Conservation (phyloP, 2,888 invertebrate genomes). For the Limenitis arthemis region DNA sequence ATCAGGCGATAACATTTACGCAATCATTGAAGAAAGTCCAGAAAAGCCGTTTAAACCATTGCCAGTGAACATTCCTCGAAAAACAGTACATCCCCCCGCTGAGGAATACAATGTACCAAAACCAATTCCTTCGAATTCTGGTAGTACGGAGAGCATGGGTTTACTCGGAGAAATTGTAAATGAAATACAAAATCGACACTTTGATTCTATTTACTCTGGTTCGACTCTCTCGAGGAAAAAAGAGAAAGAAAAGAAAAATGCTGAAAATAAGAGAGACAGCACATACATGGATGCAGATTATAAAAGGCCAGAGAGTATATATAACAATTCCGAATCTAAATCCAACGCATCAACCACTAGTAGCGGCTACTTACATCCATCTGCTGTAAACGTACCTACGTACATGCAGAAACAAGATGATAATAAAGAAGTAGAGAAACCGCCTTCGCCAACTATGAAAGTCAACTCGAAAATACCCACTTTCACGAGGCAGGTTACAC, state of each 20-base stretch:
- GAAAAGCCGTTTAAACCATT: conserved; percentile 56
- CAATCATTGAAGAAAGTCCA: conserved; percentile 87
- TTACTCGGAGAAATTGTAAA: conserved; percentile 88
- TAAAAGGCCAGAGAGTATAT: conserved; percentile 74
- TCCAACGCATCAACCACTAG: conserved; percentile 75
- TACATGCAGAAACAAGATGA: conserved; percentile 39
- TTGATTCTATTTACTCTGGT: conserved; percentile 89
- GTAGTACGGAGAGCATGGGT: conserved; percentile 80
- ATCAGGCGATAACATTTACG: conserved; percentile 85
- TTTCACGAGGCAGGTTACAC: conserved; percentile 60
- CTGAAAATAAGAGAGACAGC: conserved; percentile 52
- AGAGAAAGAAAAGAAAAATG: conserved; percentile 49
- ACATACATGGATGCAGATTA: conserved; percentile 76
- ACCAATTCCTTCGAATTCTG: conserved; percentile 55
- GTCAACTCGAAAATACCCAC: conserved; percentile 63
- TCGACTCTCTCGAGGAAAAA: conserved; percentile 78
- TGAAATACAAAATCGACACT: conserved; percentile 89
- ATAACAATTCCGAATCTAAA: conserved; percentile 74
- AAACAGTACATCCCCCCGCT: conserved; percentile 53
- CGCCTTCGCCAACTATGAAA: conserved; percentile 56
- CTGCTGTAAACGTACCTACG: conserved; percentile 77
- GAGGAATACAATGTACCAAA: conserved; percentile 64
- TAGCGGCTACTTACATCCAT: conserved; percentile 81
- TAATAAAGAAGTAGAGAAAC: conserved; percentile 43
- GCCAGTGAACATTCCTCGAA: conserved; percentile 47